Base-by-base conservation (phyloP, 2,888 invertebrate genomes). In the Netelia melanura region DNA sequence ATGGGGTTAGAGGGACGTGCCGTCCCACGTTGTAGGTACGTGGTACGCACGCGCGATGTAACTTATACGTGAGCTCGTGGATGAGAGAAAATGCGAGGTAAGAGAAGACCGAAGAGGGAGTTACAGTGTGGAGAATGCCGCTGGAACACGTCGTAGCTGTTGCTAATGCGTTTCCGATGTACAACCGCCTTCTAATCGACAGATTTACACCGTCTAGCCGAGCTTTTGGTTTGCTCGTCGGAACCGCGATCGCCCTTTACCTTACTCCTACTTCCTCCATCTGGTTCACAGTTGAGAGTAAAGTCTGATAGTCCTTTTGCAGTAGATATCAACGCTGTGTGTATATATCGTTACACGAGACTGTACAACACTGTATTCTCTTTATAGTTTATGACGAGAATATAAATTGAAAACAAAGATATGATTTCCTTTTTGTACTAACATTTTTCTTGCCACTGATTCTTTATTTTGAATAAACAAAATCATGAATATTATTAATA, bases 151-250 rank as follows among this genome's bases (percentile, higher is more conserved):
- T 80, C 25, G 11, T 43, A 75, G 77, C 77, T 56, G 84, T 86
- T 87, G 88, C 87, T 90, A 91, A 91, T 90, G 91, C 90, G 77
- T 89, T 91, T 89, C 84, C 90, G 81, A 88, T 91, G 90, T 91
- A 90, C 86, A 87, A 87, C 80, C 87, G 83, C 79, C 86, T 85
- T 88, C 88, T 89, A 89, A 89, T 89, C 88, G 88, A 89, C 77
- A 83, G 86, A 83, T 87, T 86, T 86, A 83, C 83, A 86, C 67
- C 76, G 86, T 81, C 81, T 80, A 80, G 84, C 80, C 81, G 67
- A 14, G 48, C 74, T 79, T 74, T 83, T 38, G 75, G 71, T 75
- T 75, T 74, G 54, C 58, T 65, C 10, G 11, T 67, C 52, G 68
- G 64, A 65, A 75, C 79, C 14, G 54, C 62, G 62, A 74, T 52